Conservation (phyloP, 2,113 vertebrate species). For the Cardinalis cardinalis region DNA sequence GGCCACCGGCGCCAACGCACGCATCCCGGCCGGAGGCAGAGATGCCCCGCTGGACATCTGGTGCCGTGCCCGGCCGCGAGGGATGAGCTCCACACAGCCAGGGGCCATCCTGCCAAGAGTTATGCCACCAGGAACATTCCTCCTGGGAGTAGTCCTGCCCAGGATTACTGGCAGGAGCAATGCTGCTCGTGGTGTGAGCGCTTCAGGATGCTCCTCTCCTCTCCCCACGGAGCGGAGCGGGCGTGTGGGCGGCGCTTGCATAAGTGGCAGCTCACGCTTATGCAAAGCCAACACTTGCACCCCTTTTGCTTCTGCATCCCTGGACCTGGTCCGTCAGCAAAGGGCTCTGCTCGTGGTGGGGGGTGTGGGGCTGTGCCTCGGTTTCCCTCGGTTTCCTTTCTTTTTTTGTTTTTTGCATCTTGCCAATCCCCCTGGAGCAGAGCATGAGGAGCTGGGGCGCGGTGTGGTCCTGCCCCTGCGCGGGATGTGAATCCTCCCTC, state of each 20-base stretch:
- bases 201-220: slow-evolving; percentile 12
- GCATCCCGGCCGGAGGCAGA: slow-evolving; percentile 45
- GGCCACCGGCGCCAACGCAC: background rate
- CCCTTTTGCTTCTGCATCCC: background rate
- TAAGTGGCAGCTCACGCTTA: slow-evolving; percentile 10
- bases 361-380: background rate
- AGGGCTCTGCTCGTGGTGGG: background rate
- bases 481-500: background rate
- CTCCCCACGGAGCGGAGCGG: background rate
- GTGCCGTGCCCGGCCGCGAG: background rate
- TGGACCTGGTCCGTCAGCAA: background rate
- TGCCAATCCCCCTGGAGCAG: background rate
- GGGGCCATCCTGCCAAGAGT: slow-evolving; percentile 2
- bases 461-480: background rate
- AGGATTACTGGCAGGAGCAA: background rate
- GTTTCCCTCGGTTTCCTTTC: background rate
- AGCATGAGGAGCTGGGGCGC: background rate
- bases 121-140: background rate
- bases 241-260: slow-evolving; percentile 19
- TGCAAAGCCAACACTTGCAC: slow-evolving; percentile 27
- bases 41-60: slow-evolving; percentile 53
- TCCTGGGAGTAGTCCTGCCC: background rate
- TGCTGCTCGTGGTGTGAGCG: background rate
- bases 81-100: background rate
- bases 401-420: background rate